Conservation (phyloP, 2,797 vertebrate species). For the Thripadectes ignobilis region DNA sequence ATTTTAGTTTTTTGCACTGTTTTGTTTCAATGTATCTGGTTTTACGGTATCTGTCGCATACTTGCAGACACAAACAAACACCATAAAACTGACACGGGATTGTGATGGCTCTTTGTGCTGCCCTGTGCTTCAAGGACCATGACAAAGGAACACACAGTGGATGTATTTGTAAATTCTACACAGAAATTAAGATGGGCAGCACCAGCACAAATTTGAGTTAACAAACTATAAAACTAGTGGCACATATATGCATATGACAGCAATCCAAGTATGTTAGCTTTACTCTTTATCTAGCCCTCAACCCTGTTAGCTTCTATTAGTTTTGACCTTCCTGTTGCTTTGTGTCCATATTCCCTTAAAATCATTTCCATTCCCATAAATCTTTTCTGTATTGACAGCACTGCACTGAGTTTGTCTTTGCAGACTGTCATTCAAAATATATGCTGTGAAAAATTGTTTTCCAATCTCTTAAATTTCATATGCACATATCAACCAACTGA, state of each 20-base stretch:
- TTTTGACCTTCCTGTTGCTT: not conserved
- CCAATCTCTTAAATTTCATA: fast-evolving
- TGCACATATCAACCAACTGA: not conserved
- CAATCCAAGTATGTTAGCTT: not conserved
- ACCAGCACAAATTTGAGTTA: not conserved
- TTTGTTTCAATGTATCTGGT: not conserved
- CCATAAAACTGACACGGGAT: not conserved
- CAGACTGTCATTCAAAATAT: not conserved
- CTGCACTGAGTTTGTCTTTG: not conserved
- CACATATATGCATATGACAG: not conserved
- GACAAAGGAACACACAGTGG: fast-evolving
- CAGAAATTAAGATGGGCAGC: not conserved
- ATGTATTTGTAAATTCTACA: not conserved
- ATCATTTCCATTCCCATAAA: not conserved
- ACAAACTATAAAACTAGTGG: not conserved
- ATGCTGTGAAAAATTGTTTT: not conserved
- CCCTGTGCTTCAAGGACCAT: not conserved
- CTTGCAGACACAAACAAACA: not conserved
- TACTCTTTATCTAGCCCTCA: not conserved
- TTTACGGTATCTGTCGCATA: not conserved
- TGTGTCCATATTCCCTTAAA: not conserved
- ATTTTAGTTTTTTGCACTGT: not conserved
- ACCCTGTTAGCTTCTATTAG: not conserved
- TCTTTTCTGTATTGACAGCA: not conserved
- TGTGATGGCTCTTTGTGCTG: not conserved